Percentiles rank a stretch among this genome's conserved stretches.
These are phyloP conservation scores for Amphipoea oculea DNA, from an alignment of 2,888 invertebrate species.

Conservation along the genomic window DNA sequence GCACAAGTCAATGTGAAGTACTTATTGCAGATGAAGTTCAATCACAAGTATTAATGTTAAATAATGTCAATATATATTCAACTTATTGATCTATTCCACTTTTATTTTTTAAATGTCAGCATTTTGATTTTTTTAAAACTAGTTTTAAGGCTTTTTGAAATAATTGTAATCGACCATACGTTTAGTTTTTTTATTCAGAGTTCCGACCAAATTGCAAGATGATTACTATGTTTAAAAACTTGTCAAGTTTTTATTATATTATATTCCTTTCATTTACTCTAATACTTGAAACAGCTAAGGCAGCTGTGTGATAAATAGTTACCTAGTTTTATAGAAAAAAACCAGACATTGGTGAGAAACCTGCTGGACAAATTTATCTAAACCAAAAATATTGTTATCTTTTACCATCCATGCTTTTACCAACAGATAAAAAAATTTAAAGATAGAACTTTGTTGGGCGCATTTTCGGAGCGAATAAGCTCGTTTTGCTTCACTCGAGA, in stretches of 20 bases:
- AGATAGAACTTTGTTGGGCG: not conserved
- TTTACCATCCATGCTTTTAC: constrained; percentile 9
- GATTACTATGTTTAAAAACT: not conserved
- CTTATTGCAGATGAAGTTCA: constrained; percentile 96
- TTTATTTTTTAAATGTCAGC: constrained; percentile 1
- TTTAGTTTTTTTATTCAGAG: not conserved
- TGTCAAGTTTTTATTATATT: not conserved
- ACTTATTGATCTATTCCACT: constrained; percentile 18
- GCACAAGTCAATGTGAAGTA: constrained; percentile 98
- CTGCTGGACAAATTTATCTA: constrained; percentile 10
- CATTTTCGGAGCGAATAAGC: not conserved
- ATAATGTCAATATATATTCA: not conserved
- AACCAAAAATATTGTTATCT: constrained; percentile 25
- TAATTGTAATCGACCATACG: constrained; percentile 13
- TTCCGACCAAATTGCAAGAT: constrained; percentile 7
- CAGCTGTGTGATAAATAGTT: constrained; percentile 50
- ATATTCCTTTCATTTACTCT: not conserved
- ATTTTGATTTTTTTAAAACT: constrained; percentile 11
- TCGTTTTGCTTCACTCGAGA: not conserved
- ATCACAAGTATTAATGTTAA: constrained; percentile 91
- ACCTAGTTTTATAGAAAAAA: constrained; percentile 44
- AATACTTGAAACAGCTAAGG: constrained; percentile 8
- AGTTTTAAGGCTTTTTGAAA: constrained; percentile 7
- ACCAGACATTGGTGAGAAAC: not conserved
- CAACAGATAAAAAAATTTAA: not conserved